These are phyloP conservation scores for Aricia artaxerxes DNA, from an alignment of 2,888 invertebrate species.

Conservation along the genomic window DNA sequence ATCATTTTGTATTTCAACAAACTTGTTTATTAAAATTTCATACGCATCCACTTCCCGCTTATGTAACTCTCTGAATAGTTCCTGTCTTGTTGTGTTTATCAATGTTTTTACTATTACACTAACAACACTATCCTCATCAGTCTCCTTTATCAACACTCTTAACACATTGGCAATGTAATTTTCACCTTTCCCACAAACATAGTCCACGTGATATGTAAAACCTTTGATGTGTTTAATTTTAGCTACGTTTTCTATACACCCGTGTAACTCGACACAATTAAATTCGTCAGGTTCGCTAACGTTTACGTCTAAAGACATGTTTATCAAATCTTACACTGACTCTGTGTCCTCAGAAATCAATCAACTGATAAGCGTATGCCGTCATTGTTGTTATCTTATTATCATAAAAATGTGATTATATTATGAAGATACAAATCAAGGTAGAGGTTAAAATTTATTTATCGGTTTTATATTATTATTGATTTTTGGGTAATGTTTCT, in stretches of 20 bases:
- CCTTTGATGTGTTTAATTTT: slow-evolving; percentile 53
- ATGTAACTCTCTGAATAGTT: slow-evolving; percentile 65
- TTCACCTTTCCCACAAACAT: slow-evolving; percentile 59
- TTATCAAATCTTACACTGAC: slow-evolving; percentile 34
- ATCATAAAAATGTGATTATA: neutral
- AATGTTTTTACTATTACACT: slow-evolving; percentile 68
- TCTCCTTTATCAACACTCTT: slow-evolving; percentile 58
- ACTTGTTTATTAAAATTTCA: slow-evolving; percentile 54
- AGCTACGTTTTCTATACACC: slow-evolving; percentile 56
- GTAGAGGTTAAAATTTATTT: neutral
- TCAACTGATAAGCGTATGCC: slow-evolving; percentile 37
- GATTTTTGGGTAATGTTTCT: neutral
- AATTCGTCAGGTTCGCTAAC: slow-evolving; percentile 72
- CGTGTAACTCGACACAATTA: slow-evolving; percentile 62
- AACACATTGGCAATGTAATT: slow-evolving; percentile 68
- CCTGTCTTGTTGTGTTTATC: slow-evolving; percentile 62
- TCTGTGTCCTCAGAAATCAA: slow-evolving; percentile 29
- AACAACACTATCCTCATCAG: slow-evolving; percentile 46
- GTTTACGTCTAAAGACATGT: slow-evolving; percentile 73
- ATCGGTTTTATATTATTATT: neutral
- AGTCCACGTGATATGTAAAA: slow-evolving; percentile 65
- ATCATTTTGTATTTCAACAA: slow-evolving; percentile 51
- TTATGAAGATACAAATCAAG: neutral
- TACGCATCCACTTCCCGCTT: slow-evolving; percentile 64
- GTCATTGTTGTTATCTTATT: slow-evolving; percentile 24